Percentiles rank a stretch among this genome's conserved stretches.
Conservation (phyloP, 2,113 vertebrate species). For the Hypocryptadius cinnamomeus region DNA sequence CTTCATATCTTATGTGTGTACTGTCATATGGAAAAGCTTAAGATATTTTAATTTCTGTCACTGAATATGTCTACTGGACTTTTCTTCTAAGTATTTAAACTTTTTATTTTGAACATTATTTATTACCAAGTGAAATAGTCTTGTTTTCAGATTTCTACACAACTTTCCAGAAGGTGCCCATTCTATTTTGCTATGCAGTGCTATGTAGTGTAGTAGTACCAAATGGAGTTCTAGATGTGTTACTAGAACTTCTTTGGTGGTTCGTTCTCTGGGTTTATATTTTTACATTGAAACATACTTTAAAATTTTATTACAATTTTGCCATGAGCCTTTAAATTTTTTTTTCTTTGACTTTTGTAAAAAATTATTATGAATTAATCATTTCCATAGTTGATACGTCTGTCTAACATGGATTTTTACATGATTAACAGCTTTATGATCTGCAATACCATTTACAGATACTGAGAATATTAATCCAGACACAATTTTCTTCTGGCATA, state of each 20-base stretch:
- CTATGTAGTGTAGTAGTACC: not conserved
- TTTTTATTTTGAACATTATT: not conserved
- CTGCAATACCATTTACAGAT: not conserved
- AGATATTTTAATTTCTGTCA: not conserved
- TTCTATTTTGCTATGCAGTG: not conserved
- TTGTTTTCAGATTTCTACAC: not conserved
- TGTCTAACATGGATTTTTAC: not conserved
- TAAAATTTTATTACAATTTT: not conserved
- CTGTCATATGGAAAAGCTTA: not conserved
- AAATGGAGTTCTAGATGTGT: not conserved
- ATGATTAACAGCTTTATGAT: not conserved
- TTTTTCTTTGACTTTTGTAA: not conserved
- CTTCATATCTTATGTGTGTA: not conserved
- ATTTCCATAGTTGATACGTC: not conserved
- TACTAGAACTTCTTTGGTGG: not conserved
- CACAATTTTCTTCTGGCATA: not conserved
- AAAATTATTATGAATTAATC: not conserved
- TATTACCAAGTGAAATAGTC: not conserved
- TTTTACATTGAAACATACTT: not conserved
- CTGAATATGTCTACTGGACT: not conserved
- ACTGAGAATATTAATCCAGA: not conserved
- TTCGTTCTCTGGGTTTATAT: not conserved
- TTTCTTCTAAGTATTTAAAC: not conserved
- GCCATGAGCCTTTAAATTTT: not conserved
- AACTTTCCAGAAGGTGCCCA: not conserved